Conservation (phyloP, 1,140 invertebrate species). For the Pinna nobilis region DNA sequence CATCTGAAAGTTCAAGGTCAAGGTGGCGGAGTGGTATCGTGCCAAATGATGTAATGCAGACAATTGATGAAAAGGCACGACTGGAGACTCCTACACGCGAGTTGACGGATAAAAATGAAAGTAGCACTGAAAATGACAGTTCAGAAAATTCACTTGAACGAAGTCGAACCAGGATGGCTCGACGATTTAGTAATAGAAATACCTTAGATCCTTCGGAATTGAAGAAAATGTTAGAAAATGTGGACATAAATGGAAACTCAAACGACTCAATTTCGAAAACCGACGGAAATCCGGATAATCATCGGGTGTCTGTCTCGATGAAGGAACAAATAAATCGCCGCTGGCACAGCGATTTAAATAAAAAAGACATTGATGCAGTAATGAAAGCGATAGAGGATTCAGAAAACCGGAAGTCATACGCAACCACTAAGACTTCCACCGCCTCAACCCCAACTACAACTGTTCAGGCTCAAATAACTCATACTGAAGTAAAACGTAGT, state of each 20-base stretch:
- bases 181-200: constrained; percentile 52
- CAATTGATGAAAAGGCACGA: constrained; percentile 58
- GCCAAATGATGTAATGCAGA: constrained; percentile 45
- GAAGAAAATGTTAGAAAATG: constrained; percentile 46
- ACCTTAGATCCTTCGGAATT: constrained; percentile 55
- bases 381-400: constrained; percentile 68
- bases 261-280: background rate
- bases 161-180: constrained; percentile 48
- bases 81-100: constrained; percentile 46
- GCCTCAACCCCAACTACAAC: background rate
- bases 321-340: constrained; percentile 55
- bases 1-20: constrained; percentile 36
- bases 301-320: constrained; percentile 54
- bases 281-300: constrained; percentile 25
- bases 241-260: constrained; percentile 30
- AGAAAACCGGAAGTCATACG: constrained; percentile 40
- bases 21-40: constrained; percentile 52
- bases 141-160: constrained; percentile 21
- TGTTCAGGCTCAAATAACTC: background rate
- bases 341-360: constrained; percentile 59
- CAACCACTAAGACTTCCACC: constrained; percentile 31
- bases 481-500: constrained; percentile 25
- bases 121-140: constrained; percentile 14
- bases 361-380: constrained; percentile 64
- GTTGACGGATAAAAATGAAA: constrained; percentile 25